Evolutionary conservation across 2,888 invertebrate species (phyloP).

Genomic region (Eumacrocentrus americanus): DNA sequence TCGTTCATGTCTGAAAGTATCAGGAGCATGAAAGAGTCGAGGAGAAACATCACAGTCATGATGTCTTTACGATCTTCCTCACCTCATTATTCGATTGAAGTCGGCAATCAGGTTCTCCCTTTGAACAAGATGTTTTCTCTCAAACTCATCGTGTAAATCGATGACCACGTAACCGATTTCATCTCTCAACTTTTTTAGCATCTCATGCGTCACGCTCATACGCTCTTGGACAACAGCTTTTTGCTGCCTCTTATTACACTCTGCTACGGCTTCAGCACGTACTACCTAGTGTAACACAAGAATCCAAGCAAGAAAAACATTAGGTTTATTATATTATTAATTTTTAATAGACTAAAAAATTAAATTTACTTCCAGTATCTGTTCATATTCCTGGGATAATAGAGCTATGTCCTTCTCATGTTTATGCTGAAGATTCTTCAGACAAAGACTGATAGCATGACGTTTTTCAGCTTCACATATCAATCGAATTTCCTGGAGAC

Average conservation of each 20-base stretch:
- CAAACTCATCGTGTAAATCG: constrained; percentile 42
- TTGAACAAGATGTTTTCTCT: constrained; percentile 37
- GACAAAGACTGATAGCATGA: constrained; percentile 35
- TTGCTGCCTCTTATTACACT: constrained; percentile 38
- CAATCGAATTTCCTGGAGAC: constrained; percentile 39
- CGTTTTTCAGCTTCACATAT: constrained; percentile 48
- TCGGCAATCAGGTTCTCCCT: constrained; percentile 48
- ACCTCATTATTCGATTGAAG: constrained; percentile 52
- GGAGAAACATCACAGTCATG: neutral
- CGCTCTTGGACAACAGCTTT: constrained; percentile 43
- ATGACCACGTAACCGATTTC: constrained; percentile 43
- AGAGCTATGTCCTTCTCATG: constrained; percentile 38
- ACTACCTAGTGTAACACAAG: constrained; percentile 36
- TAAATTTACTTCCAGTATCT: constrained; percentile 39
- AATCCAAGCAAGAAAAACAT: neutral
- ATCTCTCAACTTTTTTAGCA: constrained; percentile 44
- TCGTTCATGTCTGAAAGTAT: constrained; percentile 39
- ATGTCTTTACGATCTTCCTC: too few species aligned
- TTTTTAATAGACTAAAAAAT: constrained; percentile 6
- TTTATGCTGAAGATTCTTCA: constrained; percentile 34
- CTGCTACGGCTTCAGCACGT: constrained; percentile 28
- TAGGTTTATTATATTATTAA: constrained; percentile 8
- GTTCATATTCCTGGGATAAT: constrained; percentile 38
- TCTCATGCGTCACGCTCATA: constrained; percentile 40
- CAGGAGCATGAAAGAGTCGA: neutral